Conservation (phyloP, 2,888 invertebrate genomes). For the Hyppa rectilinea region DNA sequence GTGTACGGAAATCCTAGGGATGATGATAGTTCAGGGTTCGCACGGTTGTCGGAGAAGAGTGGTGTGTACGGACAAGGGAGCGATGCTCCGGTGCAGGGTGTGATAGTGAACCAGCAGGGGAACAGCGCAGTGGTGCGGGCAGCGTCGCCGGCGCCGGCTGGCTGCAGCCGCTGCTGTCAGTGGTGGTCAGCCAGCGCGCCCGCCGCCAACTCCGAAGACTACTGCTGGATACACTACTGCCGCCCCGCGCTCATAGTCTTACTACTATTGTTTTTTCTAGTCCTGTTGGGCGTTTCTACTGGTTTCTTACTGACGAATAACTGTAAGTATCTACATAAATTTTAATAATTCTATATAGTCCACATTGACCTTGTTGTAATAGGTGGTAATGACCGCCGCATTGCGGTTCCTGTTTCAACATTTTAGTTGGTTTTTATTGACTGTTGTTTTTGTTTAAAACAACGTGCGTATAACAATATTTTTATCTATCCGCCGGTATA, state of each 20-base stretch:
- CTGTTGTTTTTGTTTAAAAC: background rate
- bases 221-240: slow-evolving; percentile 90
- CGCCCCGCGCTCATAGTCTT: slow-evolving; percentile 89
- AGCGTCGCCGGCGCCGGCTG: slow-evolving; percentile 72
- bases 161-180: slow-evolving; percentile 83
- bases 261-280: slow-evolving; percentile 89
- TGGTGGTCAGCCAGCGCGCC: slow-evolving; percentile 80
- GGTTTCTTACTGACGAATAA: slow-evolving; percentile 91
- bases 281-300: slow-evolving; percentile 90
- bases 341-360: slow-evolving; percentile 50
- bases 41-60: slow-evolving; percentile 84
- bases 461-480: background rate
- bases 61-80: slow-evolving; percentile 84
- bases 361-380: slow-evolving; percentile 53
- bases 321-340: slow-evolving; percentile 84
- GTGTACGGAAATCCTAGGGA: slow-evolving; percentile 89
- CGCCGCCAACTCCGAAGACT: slow-evolving; percentile 87
- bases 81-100: slow-evolving; percentile 87
- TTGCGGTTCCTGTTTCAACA: slow-evolving; percentile 40
- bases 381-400: slow-evolving; percentile 56
- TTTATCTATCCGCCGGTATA: background rate
- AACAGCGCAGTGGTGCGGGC: slow-evolving; percentile 87
- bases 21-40: slow-evolving; percentile 88
- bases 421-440: background rate
- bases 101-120: slow-evolving; percentile 89